Base-by-base conservation (phyloP, 2,113 vertebrate genomes). In the Actenoides lindsayi region DNA sequence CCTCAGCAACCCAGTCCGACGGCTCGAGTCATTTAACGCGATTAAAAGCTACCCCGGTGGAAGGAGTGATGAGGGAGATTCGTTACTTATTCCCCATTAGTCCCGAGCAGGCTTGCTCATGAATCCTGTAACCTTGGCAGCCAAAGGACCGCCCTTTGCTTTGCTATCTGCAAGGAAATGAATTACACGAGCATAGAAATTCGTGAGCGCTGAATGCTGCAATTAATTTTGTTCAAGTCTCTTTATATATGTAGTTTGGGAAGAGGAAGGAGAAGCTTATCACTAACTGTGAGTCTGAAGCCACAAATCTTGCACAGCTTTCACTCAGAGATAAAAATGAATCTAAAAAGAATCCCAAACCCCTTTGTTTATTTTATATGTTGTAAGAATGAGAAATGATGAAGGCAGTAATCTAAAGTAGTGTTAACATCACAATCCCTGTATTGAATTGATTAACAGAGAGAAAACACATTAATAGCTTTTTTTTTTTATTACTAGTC, bases 191-290 rank as follows among this genome's bases (percentile, higher is more conserved):
- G 94, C 89, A 67, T 65, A 90, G 93, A 87, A 96, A 96, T 97
- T 95, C 84, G 90, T 85, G 91, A 90, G 90, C 4, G 16, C 84
- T 95, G 93, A 96, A 95, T 82, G 64, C 82, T 81, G 89, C 96
- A 96, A 96, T 97, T 97, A 96, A 94, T 96, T 97, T 94, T 94
- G 70, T 88, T 97, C 83, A 96, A 96, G 60, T 94, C 90, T 96
- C 90, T 96, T 94, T 95, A 93, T 96, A 69, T 87, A 75, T 85
- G 95, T 94, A 87, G 87, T 80, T 87, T 93, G 67, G 33, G 88
- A 92, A 90, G 85, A 87, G 68, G 91, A 91, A 93, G 65, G 94
- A 92, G 73, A 91, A 81, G 62, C 90, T 96, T 97, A 96, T 94
- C 88, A 59, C 46, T 74, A 80, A 11, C 90, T 93, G 33, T 37